Evolutionary conservation across 1,140 invertebrate genomes (phyloP).

Genomic region (Microvelia longipes): DNA sequence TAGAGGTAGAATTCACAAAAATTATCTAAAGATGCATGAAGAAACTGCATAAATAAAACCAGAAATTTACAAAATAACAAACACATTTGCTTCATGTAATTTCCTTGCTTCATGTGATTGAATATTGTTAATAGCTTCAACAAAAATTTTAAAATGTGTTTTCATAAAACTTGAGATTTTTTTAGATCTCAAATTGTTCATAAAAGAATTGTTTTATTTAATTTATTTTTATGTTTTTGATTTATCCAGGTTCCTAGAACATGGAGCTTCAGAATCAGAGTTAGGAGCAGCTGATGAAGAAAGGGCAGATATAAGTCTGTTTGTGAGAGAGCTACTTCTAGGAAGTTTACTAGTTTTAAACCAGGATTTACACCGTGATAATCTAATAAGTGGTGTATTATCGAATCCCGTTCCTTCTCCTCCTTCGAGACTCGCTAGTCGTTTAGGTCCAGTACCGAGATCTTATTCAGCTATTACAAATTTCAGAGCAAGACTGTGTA

Average conservation of each 20-base stretch:
- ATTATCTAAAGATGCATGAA: too few species aligned
- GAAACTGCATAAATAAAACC: too few species aligned
- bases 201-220: too few species aligned
- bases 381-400: neutral
- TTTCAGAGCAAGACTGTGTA: neutral
- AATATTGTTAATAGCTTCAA: too few species aligned
- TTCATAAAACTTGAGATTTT: too few species aligned
- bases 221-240: too few species aligned
- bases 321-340: conserved; percentile 50
- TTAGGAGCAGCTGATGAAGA: conserved; percentile 40
- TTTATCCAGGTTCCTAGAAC: conserved; percentile 41
- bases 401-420: neutral
- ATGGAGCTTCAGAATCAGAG: conserved; percentile 37
- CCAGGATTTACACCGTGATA: neutral
- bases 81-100: too few species aligned
- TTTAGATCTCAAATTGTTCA: too few species aligned
- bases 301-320: conserved; percentile 46
- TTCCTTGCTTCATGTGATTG: too few species aligned
- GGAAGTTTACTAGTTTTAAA: conserved; percentile 35
- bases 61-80: too few species aligned
- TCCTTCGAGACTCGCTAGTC: neutral
- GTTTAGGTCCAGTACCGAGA: neutral
- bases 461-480: neutral
- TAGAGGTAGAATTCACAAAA: too few species aligned
- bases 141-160: too few species aligned